Conservation (phyloP, 2,113 vertebrate genomes). For the Zosterops japonicus region DNA sequence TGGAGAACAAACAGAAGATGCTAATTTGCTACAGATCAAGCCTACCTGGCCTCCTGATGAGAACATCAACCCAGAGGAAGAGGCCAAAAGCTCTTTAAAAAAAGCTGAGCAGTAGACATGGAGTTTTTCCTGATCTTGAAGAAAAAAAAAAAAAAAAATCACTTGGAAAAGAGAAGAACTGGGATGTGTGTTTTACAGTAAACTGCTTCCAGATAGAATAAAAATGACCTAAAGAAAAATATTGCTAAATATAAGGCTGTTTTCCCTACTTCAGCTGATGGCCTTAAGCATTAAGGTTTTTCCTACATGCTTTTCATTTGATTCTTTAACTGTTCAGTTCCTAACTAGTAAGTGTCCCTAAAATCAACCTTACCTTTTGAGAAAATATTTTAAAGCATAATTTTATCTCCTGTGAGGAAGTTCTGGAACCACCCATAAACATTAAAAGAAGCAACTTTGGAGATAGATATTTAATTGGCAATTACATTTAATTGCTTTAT, state of each 20-base stretch:
- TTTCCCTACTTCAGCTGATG: not conserved
- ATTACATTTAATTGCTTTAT: not conserved
- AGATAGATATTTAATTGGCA: not conserved
- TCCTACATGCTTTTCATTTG: not conserved
- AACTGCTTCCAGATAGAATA: not conserved
- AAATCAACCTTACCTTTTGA: not conserved
- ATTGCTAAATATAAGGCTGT: not conserved
- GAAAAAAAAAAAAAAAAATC: not conserved
- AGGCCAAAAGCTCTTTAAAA: not conserved
- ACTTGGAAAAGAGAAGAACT: not conserved
- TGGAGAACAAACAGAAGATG: not conserved
- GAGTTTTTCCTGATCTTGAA: not conserved
- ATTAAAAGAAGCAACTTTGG: not conserved
- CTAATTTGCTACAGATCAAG: not conserved
- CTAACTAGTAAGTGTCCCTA: not conserved
- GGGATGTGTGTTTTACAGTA: not conserved
- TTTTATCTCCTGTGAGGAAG: not conserved
- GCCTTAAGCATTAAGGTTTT: not conserved
- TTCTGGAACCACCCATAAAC: not conserved
- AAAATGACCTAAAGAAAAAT: not conserved
- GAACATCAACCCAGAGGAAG: not conserved
- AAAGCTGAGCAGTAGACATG: not conserved
- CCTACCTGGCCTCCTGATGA: not conserved
- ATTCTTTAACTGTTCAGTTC: not conserved
- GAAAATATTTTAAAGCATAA: not conserved